Conservation (phyloP, 2,113 vertebrate genomes). For the Picathartes gymnocephalus region DNA sequence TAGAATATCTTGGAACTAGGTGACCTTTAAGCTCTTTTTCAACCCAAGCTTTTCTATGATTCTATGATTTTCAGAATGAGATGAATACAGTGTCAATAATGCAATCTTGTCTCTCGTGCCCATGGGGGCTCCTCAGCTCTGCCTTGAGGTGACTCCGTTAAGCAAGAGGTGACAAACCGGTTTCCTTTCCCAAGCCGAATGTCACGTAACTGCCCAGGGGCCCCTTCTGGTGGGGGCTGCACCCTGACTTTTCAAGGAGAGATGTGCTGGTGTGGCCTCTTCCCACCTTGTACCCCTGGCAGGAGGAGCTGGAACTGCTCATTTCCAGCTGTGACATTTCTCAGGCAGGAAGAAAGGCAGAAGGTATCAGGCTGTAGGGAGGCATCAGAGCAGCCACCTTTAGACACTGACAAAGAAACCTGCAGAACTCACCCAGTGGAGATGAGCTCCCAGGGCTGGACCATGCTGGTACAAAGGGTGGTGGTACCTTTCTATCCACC, state of each 20-base stretch:
- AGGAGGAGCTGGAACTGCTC: background rate
- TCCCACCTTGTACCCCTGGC: background rate
- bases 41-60: background rate
- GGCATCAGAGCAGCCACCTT: background rate
- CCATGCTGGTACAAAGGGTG: background rate
- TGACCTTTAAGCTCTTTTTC: background rate
- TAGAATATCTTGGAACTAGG: background rate
- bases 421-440: background rate
- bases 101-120: background rate
- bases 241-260: background rate
- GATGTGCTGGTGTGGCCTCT: background rate
- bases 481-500: background rate
- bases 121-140: background rate
- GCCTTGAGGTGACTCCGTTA: background rate
- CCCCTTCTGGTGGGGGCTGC: accelerated
- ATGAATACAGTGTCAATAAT: background rate
- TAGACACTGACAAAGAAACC: background rate
- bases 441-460: background rate
- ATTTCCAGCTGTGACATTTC: background rate
- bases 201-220: background rate
- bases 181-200: background rate
- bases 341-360: background rate
- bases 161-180: conserved; percentile 21
- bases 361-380: background rate
- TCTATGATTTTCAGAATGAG: background rate